Conservation (phyloP, 1,140 invertebrate genomes). For the Lucilia sericata region DNA sequence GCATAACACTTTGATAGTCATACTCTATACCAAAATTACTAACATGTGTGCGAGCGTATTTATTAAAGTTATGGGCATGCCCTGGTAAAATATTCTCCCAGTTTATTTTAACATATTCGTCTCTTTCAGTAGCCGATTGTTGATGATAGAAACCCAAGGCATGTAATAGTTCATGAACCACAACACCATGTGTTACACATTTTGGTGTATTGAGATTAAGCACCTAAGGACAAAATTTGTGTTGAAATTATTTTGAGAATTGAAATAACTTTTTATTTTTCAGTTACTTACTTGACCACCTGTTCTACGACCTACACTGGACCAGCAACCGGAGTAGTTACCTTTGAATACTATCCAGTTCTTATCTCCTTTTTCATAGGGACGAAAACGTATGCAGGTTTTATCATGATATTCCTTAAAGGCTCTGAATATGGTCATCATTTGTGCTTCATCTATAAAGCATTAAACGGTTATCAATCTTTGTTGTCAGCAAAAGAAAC, state of each 20-base stretch:
- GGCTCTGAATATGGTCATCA: slow-evolving; percentile 72
- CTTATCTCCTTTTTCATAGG: slow-evolving; percentile 74
- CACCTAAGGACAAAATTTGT: slow-evolving; percentile 49
- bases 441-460: slow-evolving; percentile 68
- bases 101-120: slow-evolving; percentile 76
- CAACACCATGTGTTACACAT: slow-evolving; percentile 70
- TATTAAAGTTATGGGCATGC: slow-evolving; percentile 77
- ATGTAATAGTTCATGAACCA: slow-evolving; percentile 79
- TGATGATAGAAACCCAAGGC: slow-evolving; percentile 81
- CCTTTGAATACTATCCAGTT: slow-evolving; percentile 75
- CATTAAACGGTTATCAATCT: background rate
- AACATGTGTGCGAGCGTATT: slow-evolving; percentile 74
- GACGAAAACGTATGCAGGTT: slow-evolving; percentile 81
- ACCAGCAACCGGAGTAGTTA: slow-evolving; percentile 83
- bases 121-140: slow-evolving; percentile 78
- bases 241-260: background rate
- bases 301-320: slow-evolving; percentile 77
- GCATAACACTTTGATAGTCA: slow-evolving; percentile 80
- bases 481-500: background rate
- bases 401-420: slow-evolving; percentile 78
- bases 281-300: slow-evolving; percentile 69
- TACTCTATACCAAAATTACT: slow-evolving; percentile 75
- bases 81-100: slow-evolving; percentile 76
- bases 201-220: slow-evolving; percentile 72
- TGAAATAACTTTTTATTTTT: background rate